Conservation (phyloP, 1,140 invertebrate species). For the Ladona fulva region DNA sequence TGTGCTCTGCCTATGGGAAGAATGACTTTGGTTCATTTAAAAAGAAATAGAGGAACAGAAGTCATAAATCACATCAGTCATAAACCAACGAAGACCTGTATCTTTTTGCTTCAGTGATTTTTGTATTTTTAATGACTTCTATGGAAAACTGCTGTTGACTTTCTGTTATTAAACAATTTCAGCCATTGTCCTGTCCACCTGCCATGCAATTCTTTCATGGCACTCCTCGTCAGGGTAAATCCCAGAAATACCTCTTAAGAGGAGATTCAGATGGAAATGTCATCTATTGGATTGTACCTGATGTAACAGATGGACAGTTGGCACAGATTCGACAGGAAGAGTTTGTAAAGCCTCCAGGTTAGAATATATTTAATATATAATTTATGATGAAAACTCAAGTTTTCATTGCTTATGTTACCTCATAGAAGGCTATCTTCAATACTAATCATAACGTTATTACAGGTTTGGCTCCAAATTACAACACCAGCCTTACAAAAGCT, state of each 20-base stretch:
- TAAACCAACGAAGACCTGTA: too few species aligned
- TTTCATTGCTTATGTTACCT: too few species aligned
- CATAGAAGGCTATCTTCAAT: too few species aligned
- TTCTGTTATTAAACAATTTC: constrained; percentile 27
- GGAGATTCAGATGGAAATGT: constrained; percentile 86
- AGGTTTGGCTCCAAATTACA: constrained; percentile 58
- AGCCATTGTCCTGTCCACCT: constrained; percentile 83
- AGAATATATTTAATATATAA: constrained; percentile 15
- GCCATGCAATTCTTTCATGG: constrained; percentile 66
- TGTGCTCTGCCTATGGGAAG: too few species aligned
- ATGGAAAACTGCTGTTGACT: too few species aligned
- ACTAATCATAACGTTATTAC: not conserved
- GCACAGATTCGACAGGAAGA: constrained; percentile 49
- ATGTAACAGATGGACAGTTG: constrained; percentile 59
- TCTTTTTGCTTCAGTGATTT: too few species aligned
- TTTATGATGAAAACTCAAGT: too few species aligned
- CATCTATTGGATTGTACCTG: constrained; percentile 78
- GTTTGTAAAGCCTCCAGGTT: constrained; percentile 39
- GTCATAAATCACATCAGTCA: too few species aligned
- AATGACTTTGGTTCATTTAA: too few species aligned
- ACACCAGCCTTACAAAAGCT: constrained; percentile 68
- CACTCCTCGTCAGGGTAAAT: constrained; percentile 50
- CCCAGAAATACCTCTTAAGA: constrained; percentile 63
- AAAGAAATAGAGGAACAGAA: too few species aligned
- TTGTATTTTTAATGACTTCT: too few species aligned